Percentiles rank a stretch among this genome's conserved stretches.
Evolutionary conservation across 2,888 invertebrate genomes (phyloP).

Genomic region (Harmothoe impar): DNA sequence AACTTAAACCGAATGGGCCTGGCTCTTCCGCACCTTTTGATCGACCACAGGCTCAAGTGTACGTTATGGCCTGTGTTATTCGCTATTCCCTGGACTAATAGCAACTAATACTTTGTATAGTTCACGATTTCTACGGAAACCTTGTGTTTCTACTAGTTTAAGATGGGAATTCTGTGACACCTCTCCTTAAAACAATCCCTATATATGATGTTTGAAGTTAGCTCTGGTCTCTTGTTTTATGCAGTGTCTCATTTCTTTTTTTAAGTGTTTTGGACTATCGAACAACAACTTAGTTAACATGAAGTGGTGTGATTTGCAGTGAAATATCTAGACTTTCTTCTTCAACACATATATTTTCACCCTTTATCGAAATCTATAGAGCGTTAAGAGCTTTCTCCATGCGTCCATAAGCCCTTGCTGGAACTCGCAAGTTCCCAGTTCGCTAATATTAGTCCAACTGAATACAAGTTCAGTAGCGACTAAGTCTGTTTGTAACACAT

Average conservation of each 20-base stretch:
- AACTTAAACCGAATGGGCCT: conserved; percentile 61
- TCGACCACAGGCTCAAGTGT: conserved; percentile 47
- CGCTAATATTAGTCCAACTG: not conserved
- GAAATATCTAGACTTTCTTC: not conserved
- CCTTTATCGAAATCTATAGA: not conserved
- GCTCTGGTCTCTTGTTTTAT: conserved; percentile 48
- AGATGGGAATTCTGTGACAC: conserved; percentile 55
- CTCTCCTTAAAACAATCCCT: conserved; percentile 40
- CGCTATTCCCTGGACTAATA: conserved; percentile 58
- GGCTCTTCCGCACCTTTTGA: conserved; percentile 57
- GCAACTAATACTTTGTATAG: conserved; percentile 61
- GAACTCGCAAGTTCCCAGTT: not conserved
- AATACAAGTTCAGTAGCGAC: too few relatives aligned
- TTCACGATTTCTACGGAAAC: conserved; percentile 41
- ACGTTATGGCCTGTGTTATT: conserved; percentile 58
- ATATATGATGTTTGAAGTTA: conserved; percentile 63
- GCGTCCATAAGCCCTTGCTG: not conserved
- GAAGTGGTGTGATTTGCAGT: not conserved
- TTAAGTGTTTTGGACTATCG: conserved; percentile 15
- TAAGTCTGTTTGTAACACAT: too few relatives aligned
- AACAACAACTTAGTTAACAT: not conserved
- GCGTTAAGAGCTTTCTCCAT: conserved; percentile 20
- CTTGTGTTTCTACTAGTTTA: conserved; percentile 38
- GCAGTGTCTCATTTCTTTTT: not conserved
- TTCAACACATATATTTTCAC: not conserved